Evolutionary conservation across 2,113 vertebrate species (phyloP).

Genomic region (Chinchilla lanigera): DNA sequence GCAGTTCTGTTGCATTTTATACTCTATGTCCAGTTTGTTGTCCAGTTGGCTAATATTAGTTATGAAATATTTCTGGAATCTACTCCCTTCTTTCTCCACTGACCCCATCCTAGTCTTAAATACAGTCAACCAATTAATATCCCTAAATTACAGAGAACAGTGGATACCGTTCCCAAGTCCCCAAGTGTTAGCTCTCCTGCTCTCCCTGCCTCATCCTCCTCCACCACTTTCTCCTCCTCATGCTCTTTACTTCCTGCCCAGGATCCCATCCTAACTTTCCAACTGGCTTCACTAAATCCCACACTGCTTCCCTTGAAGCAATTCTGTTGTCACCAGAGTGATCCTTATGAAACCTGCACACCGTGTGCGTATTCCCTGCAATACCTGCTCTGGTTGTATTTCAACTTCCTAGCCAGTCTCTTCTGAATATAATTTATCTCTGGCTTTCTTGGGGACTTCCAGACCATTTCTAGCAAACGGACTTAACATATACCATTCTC

Average conservation of each 20-base stretch:
- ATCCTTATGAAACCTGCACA: not conserved
- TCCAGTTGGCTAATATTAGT: not conserved
- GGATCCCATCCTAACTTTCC: rapidly evolving
- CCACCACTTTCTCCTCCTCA: too few relatives aligned
- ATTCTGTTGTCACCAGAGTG: not conserved
- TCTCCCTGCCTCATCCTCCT: not conserved
- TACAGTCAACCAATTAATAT: not conserved
- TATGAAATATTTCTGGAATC: not conserved
- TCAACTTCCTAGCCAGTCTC: not conserved
- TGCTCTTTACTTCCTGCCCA: not conserved
- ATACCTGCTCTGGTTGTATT: not conserved
- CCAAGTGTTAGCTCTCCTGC: not conserved
- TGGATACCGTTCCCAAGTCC: not conserved
- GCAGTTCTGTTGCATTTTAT: not conserved
- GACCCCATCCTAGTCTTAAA: not conserved
- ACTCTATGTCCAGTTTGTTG: not conserved
- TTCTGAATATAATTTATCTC: not conserved
- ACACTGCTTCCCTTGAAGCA: not conserved
- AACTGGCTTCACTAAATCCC: not conserved
- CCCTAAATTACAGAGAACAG: not conserved
- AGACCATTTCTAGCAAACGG: not conserved
- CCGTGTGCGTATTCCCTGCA: not conserved
- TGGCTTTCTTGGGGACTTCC: not conserved
- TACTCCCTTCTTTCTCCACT: not conserved
- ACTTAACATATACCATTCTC: not conserved